Evolutionary conservation across 92 coral and sea anemone species (phyloP).

Genomic region (Zoanthus sansibaricus): DNA sequence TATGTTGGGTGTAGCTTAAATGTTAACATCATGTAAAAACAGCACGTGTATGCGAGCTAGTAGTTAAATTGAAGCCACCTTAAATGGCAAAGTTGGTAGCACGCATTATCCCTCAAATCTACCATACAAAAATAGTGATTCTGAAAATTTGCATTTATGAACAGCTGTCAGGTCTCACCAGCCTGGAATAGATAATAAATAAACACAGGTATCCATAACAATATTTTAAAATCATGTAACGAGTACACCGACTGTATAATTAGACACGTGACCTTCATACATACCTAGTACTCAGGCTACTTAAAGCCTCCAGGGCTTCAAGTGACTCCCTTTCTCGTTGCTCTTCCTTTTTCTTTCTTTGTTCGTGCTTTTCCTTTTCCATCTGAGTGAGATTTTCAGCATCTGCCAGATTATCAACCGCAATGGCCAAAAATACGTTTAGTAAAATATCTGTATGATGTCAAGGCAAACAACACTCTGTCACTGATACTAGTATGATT

Average conservation of each 20-base stretch:
- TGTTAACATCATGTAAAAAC: no score
- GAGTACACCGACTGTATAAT: not conserved
- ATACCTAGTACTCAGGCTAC: conserved; percentile 27
- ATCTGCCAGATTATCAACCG: conserved; percentile 97
- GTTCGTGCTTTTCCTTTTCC: conserved; percentile 86
- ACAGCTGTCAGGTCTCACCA: no score
- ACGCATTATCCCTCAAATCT: not conserved
- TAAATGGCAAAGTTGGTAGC: not conserved
- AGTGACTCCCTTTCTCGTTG: conserved; percentile 59
- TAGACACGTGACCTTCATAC: not conserved
- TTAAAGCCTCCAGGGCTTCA: conserved; percentile 20
- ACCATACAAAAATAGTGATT: no score
- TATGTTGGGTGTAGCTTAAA: no score
- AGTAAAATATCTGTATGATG: conserved; percentile 81
- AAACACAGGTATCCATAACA: not conserved
- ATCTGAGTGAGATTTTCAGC: conserved; percentile 96
- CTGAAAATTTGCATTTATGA: no score
- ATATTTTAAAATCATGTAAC: not conserved
- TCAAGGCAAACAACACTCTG: conserved; percentile 49
- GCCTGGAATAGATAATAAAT: no score
- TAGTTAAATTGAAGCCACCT: no score
- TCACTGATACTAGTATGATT: no score
- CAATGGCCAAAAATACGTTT: conserved; percentile 99
- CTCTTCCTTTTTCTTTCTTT: conserved; percentile 78
- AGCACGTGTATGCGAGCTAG: no score